phyloP scores from a whole-genome alignment of 2,888 invertebrate genomes.

The Chaitophorus viminalis region DNA sequence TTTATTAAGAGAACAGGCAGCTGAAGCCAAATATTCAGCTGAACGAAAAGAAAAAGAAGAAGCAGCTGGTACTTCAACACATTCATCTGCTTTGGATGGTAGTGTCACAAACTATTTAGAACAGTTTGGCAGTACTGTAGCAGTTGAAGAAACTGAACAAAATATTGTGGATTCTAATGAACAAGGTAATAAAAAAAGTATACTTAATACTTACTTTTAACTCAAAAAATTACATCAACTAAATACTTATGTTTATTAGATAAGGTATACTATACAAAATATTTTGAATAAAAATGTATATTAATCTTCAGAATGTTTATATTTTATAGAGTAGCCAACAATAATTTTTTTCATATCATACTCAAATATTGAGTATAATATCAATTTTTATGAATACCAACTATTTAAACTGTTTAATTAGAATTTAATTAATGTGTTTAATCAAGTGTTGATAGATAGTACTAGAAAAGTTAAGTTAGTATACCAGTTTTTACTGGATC shows the following conservation, averaged over 20 bases:
- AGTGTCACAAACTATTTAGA: conserved; percentile 54
- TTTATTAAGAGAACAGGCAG: conserved; percentile 63
- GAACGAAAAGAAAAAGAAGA: conserved; percentile 64
- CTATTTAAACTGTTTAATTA: conserved; percentile 34
- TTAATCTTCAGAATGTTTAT: background rate
- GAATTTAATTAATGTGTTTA: conserved; percentile 27
- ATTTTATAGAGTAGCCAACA: conserved; percentile 10
- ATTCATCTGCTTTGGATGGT: conserved; percentile 25
- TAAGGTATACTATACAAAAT: background rate
- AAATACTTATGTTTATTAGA: background rate
- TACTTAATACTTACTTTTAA: conserved; percentile 22
- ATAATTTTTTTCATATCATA: conserved; percentile 28
- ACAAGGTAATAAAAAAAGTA: conserved; percentile 39
- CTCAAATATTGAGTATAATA: conserved; percentile 9
- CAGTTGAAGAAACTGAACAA: conserved; percentile 47
- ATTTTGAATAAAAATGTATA: background rate
- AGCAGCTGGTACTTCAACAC: conserved; percentile 53
- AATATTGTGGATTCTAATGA: conserved; percentile 36
- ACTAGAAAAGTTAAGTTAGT: conserved; percentile 1
- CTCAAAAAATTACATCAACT: background rate
- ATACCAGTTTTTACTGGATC: background rate
- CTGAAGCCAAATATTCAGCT: conserved; percentile 64
- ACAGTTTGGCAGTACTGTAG: conserved; percentile 50
- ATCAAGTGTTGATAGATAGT: conserved; percentile 36
- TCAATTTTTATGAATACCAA: conserved; percentile 18